These are phyloP conservation scores for Trichogramma pretiosum DNA, from an alignment of 1,140 invertebrate genomes.

Conservation along the genomic window DNA sequence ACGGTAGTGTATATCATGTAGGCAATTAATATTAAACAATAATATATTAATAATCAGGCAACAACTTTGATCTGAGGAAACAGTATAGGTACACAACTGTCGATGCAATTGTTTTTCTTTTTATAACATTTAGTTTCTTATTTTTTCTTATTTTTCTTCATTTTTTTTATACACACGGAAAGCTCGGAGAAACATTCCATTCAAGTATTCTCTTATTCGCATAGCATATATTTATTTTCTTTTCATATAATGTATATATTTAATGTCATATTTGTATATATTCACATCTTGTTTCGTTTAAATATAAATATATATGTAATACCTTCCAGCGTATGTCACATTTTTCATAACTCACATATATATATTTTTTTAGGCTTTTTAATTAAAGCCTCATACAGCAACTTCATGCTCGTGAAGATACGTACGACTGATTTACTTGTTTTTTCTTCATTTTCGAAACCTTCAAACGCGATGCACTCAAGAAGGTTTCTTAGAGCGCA, in stretches of 20 bases:
- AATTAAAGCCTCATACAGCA: no score
- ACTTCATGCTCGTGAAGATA: no score
- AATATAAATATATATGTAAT: no score
- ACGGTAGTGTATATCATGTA: conserved; percentile 19
- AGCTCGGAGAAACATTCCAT: conserved; percentile 23
- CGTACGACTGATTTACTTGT: no score
- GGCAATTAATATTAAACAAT: conserved; percentile 18
- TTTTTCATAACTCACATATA: conserved; percentile 3
- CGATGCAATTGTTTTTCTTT: no score
- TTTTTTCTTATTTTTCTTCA: no score
- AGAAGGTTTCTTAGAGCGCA: no score
- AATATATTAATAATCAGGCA: conserved; percentile 23
- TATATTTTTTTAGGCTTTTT: no score
- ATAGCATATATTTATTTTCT: conserved; percentile 14
- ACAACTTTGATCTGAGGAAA: conserved; percentile 23
- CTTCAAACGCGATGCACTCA: no score
- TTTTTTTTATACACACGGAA: conserved; percentile 23
- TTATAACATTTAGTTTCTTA: conserved; percentile 23
- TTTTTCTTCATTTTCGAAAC: no score
- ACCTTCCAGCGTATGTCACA: conserved; percentile 16
- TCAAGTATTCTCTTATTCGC: no score
- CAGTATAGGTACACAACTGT: conserved; percentile 22
- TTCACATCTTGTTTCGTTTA: conserved; percentile 10
- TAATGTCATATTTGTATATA: conserved; percentile 15
- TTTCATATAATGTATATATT: conserved; percentile 8